Evolutionary conservation across 2,113 vertebrate genomes (phyloP).

Genomic region (Dinomys branickii): DNA sequence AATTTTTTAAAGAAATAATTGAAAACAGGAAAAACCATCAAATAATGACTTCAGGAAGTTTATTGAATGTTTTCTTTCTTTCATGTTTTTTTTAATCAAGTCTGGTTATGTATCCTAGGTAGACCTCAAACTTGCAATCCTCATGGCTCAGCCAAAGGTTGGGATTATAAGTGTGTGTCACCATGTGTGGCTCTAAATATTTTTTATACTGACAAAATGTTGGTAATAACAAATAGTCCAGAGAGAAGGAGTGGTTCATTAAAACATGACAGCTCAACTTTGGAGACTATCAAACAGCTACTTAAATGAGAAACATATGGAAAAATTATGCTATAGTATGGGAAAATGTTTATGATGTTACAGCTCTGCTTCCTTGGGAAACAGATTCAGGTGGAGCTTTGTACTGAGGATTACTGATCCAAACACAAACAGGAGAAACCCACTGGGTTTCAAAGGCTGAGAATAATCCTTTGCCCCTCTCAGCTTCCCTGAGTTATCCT

Average conservation of each 20-base stretch:
- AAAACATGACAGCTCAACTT: background rate
- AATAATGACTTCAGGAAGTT: background rate
- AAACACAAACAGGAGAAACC: background rate
- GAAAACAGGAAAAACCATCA: background rate
- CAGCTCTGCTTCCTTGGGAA: background rate
- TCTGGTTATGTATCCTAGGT: background rate
- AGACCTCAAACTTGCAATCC: background rate
- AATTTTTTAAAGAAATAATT: background rate
- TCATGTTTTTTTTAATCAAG: background rate
- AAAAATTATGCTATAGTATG: background rate
- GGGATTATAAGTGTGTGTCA: background rate
- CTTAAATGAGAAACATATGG: slow-evolving; percentile 11
- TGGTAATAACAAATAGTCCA: background rate
- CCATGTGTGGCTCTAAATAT: background rate
- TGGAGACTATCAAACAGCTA: background rate
- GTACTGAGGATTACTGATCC: background rate
- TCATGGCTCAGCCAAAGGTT: background rate
- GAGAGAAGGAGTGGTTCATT: background rate
- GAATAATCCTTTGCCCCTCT: background rate
- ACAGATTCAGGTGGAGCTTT: background rate
- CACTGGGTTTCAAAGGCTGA: background rate
- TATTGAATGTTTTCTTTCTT: background rate
- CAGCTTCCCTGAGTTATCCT: background rate
- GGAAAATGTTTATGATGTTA: background rate
- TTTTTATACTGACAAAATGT: background rate